Evolutionary conservation across 1,140 invertebrate genomes (phyloP).

Genomic region (Nymphalis io): DNA sequence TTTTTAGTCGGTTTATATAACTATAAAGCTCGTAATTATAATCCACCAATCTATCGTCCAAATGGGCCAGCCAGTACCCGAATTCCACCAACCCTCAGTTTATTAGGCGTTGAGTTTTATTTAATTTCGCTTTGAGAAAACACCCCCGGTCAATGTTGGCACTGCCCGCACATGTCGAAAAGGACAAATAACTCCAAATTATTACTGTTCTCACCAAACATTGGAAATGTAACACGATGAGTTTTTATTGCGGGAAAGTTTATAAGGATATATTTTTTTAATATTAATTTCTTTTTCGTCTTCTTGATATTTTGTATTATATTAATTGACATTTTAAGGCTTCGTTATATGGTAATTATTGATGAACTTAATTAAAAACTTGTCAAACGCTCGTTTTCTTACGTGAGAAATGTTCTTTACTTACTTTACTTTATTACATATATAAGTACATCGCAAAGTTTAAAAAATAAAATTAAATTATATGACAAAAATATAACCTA

Average conservation of each 20-base stretch:
- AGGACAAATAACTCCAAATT: conserved; percentile 74
- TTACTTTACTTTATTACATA: too few species aligned
- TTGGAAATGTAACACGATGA: conserved; percentile 7
- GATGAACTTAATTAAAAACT: too few species aligned
- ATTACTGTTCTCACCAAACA: conserved; percentile 57
- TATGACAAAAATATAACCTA: too few species aligned
- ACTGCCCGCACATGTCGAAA: conserved; percentile 61
- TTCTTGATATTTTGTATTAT: too few species aligned
- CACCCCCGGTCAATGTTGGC: conserved; percentile 68
- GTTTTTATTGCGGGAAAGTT: neutral
- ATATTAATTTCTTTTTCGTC: neutral
- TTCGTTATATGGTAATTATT: too few species aligned
- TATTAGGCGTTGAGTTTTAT: conserved; percentile 72
- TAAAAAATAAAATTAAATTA: too few species aligned
- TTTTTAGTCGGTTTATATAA: neutral
- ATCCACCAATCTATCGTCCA: neutral
- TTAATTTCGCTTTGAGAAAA: conserved; percentile 73
- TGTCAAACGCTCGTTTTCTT: neutral
- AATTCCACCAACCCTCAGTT: conserved; percentile 39
- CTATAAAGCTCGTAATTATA: neutral
- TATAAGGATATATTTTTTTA: neutral
- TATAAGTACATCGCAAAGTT: neutral
- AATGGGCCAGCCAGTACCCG: conserved; percentile 10
- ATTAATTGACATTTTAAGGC: too few species aligned
- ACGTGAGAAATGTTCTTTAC: too few species aligned